Evolutionary conservation across 2,888 invertebrate species (phyloP).

Genomic region (Melieria omissa): DNA sequence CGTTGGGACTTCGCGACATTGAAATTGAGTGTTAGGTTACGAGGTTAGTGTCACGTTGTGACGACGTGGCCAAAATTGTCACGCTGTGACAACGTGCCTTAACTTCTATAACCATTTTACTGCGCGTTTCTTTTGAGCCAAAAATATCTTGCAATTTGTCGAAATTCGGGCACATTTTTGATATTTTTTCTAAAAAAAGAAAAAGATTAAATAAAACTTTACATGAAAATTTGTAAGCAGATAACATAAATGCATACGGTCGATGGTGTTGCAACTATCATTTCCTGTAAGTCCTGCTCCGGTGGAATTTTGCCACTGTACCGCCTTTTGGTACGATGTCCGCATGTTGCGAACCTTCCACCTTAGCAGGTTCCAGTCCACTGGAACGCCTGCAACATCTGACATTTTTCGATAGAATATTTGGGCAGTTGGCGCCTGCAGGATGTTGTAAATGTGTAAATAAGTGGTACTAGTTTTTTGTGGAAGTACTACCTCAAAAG

Average conservation of each 20-base stretch:
- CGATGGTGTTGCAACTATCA: neutral
- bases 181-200: conserved; percentile 1
- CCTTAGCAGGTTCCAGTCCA: neutral
- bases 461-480: too few relatives aligned
- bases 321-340: neutral
- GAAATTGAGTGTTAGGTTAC: too few relatives aligned
- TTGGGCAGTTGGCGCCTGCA: neutral
- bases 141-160: neutral
- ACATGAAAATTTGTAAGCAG: neutral
- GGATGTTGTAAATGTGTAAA: neutral
- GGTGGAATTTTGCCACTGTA: conserved; percentile 1
- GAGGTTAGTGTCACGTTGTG: too few relatives aligned
- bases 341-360: neutral
- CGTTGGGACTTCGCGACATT: too few relatives aligned
- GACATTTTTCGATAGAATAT: neutral
- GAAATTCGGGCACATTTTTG: neutral
- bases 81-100: too few relatives aligned
- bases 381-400: neutral
- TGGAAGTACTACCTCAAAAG: neutral
- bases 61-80: too few relatives aligned
- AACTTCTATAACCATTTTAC: neutral
- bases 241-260: neutral
- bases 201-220: conserved; percentile 1
- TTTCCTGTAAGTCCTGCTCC: neutral
- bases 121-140: neutral